Evolutionary conservation across 30 jellyfish, hydroid and myxozoan genomes (phyloP).

Genomic region (Turritopsis rubra): DNA sequence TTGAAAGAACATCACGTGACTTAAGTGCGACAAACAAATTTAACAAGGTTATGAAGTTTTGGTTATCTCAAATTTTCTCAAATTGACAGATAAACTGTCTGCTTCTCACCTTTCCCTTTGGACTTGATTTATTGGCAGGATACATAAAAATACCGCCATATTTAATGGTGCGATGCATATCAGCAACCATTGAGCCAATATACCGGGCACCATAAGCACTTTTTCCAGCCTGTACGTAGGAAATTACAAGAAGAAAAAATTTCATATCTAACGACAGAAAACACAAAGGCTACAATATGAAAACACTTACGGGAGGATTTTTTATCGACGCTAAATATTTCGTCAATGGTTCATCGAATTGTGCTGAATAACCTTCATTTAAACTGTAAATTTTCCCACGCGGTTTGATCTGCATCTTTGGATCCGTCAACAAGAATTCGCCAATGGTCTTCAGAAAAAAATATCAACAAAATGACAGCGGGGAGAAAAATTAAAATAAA

Average conservation of each 20-base stretch:
- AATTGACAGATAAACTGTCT: too few relatives aligned
- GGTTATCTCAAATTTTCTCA: too few relatives aligned
- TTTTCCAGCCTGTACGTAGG: slow-evolving; percentile 63
- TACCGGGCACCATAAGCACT: slow-evolving; percentile 90
- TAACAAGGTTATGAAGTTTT: too few relatives aligned
- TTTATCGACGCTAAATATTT: slow-evolving; percentile 68
- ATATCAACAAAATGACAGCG: background rate
- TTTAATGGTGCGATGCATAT: slow-evolving; percentile 94
- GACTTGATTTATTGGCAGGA: slow-evolving; percentile 91
- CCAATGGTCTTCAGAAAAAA: slow-evolving; percentile 79
- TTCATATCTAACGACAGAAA: too few relatives aligned
- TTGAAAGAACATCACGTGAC: too few relatives aligned
- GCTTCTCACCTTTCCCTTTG: slow-evolving; percentile 96
- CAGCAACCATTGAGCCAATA: slow-evolving; percentile 99
- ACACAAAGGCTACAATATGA: background rate
- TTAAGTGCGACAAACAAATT: too few relatives aligned
- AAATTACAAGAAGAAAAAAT: background rate
- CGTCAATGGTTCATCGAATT: slow-evolving; percentile 67
- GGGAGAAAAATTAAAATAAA: background rate
- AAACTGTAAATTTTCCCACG: slow-evolving; percentile 95
- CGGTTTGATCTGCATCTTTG: slow-evolving; percentile 87
- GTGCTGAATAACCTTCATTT: slow-evolving; percentile 89
- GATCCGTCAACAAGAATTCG: slow-evolving; percentile 96
- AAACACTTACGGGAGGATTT: slow-evolving; percentile 64
- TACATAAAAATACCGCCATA: slow-evolving; percentile 99